These are phyloP conservation scores for Acropora tenuis DNA, from an alignment of 64 coral and sea anemone species.

Conservation along the genomic window DNA sequence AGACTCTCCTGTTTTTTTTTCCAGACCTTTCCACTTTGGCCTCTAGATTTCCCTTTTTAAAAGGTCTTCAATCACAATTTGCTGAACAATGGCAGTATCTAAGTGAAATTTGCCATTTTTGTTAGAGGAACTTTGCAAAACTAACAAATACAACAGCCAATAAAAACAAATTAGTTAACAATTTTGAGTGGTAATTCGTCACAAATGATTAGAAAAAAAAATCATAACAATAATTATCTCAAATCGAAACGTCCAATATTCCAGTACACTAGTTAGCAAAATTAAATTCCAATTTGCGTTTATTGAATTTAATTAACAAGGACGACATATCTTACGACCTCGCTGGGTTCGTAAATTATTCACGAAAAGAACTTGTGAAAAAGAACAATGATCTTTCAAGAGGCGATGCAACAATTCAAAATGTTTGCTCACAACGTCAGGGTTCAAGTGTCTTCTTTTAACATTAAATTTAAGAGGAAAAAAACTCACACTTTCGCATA, in stretches of 20 bases:
- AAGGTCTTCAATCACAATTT: too few relatives aligned
- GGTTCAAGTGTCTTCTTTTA: not conserved
- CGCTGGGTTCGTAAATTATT: constrained; percentile 18
- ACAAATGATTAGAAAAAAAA: not conserved
- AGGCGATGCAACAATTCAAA: constrained; percentile 10
- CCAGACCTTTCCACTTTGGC: too few relatives aligned
- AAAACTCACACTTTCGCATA: constrained; percentile 88
- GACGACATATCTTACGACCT: not conserved
- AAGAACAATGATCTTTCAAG: not conserved
- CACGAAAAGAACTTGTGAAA: not conserved
- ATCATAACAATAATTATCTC: not conserved
- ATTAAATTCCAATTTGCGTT: not conserved
- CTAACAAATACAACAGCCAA: not conserved
- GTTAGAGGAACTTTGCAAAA: not conserved
- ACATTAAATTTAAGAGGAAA: not conserved
- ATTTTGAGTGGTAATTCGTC: not conserved
- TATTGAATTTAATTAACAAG: not conserved
- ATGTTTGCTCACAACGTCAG: not conserved
- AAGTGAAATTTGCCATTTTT: too few relatives aligned
- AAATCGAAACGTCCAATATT: not conserved
- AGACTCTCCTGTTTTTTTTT: too few relatives aligned
- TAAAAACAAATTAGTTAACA: too few relatives aligned
- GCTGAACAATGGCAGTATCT: too few relatives aligned
- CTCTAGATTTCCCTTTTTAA: too few relatives aligned
- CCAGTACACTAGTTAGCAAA: not conserved